Evolutionary conservation across 2,113 vertebrate species (phyloP).

Genomic region (Platycercus adscitus): DNA sequence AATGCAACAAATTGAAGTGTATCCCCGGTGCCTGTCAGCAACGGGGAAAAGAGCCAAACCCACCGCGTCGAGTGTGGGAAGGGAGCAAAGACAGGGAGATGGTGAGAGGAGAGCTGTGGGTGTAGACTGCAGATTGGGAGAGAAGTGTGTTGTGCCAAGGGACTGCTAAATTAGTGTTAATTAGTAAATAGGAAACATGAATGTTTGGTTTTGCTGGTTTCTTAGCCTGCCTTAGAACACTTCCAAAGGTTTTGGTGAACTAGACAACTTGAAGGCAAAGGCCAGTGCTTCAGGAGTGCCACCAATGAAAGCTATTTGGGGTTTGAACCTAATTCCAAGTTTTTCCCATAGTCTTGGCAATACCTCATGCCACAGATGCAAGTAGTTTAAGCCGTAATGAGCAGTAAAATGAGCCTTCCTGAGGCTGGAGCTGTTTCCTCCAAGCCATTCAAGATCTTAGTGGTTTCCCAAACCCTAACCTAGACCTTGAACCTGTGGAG

Average conservation of each 20-base stretch:
- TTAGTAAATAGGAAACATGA: background rate
- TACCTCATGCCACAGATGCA: rapidly evolving
- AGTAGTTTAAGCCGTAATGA: background rate
- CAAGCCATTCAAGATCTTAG: no score
- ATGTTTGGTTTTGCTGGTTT: background rate
- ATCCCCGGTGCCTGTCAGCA: background rate
- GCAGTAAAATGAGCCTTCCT: background rate
- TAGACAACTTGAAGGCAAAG: background rate
- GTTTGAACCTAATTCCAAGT: background rate
- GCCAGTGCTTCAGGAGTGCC: background rate
- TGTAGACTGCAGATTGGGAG: background rate
- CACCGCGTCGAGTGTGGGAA: background rate
- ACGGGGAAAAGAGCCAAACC: background rate
- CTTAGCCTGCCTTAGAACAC: background rate
- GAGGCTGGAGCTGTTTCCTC: background rate
- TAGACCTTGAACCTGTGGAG: rapidly evolving
- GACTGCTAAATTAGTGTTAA: background rate
- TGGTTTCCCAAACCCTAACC: background rate
- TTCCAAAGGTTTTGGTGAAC: background rate
- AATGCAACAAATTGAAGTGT: background rate
- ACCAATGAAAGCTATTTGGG: background rate
- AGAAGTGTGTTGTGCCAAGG: background rate
- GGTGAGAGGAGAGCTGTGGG: background rate
- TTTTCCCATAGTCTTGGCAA: background rate
- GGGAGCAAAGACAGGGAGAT: background rate